phyloP scores from a whole-genome alignment of 2,888 invertebrate species.

The Aricia artaxerxes region DNA sequence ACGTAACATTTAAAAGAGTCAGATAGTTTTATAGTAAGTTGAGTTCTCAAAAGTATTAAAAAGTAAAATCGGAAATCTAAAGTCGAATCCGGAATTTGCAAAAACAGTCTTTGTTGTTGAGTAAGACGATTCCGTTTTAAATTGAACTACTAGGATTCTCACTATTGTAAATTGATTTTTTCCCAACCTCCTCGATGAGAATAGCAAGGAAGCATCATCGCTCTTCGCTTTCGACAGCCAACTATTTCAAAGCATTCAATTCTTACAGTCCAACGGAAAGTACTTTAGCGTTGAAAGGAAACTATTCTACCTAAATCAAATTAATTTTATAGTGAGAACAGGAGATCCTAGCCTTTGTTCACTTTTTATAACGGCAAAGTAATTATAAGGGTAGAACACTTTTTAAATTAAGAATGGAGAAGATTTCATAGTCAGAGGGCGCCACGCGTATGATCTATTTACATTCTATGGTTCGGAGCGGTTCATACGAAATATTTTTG shows the following conservation, averaged over 20 bases:
- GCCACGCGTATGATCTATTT: too few relatives aligned
- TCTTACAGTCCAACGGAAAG: conserved; percentile 36
- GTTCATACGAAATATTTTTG: too few relatives aligned
- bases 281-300: conserved; percentile 33
- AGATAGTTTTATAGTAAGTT: too few relatives aligned
- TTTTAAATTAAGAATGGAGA: neutral
- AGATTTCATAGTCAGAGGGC: too few relatives aligned
- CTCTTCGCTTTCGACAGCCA: conserved; percentile 45
- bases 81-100: neutral
- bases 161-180: conserved; percentile 30
- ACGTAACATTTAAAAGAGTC: too few relatives aligned
- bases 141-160: conserved; percentile 16
- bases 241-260: conserved; percentile 49
- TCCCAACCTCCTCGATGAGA: conserved; percentile 29
- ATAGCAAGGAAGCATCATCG: conserved; percentile 46
- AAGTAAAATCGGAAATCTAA: neutral
- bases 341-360: neutral
- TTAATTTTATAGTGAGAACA: conserved; percentile 24
- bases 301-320: conserved; percentile 25
- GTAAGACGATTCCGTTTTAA: neutral
- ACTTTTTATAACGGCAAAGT: neutral
- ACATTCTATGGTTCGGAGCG: too few relatives aligned
- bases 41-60: neutral
- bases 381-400: neutral
- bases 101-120: neutral